Percentiles rank a stretch among this genome's conserved stretches.
Evolutionary conservation across 2,113 vertebrate species (phyloP).

Genomic region (Turdus rufiventris): DNA sequence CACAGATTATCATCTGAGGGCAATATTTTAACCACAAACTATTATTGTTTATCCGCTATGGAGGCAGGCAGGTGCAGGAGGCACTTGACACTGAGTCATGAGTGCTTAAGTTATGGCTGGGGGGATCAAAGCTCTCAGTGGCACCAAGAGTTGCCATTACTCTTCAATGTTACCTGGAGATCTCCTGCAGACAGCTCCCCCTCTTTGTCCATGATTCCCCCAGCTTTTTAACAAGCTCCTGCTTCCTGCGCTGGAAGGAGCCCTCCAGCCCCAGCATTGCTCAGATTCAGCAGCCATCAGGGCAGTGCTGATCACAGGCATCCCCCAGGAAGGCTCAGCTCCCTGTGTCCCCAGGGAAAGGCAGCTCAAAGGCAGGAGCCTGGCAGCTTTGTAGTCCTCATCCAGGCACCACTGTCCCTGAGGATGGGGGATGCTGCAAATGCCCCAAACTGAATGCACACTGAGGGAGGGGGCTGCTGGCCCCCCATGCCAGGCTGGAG

Average conservation of each 20-base stretch:
- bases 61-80: conserved; percentile 4
- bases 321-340: not conserved
- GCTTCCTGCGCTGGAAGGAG: not conserved
- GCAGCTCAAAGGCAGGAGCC: not conserved
- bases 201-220: rapidly evolving
- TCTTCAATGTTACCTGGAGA: not conserved
- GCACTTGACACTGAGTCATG: not conserved
- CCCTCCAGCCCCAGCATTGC: not conserved
- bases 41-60: conserved; percentile 31
- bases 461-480: rapidly evolving
- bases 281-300: not conserved
- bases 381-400: not conserved
- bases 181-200: not conserved
- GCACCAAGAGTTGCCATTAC: not conserved
- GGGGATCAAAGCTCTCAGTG: not conserved
- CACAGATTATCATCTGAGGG: conserved; percentile 11
- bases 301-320: rapidly evolving
- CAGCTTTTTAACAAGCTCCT: not conserved
- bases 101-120: not conserved
- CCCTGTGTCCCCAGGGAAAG: not conserved
- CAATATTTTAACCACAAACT: conserved; percentile 31
- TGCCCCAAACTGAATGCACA: not conserved
- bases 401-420: not conserved
- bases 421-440: not conserved
- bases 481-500: not conserved